Conservation (phyloP, 2,888 invertebrate genomes). For the Heliconius ethilla region DNA sequence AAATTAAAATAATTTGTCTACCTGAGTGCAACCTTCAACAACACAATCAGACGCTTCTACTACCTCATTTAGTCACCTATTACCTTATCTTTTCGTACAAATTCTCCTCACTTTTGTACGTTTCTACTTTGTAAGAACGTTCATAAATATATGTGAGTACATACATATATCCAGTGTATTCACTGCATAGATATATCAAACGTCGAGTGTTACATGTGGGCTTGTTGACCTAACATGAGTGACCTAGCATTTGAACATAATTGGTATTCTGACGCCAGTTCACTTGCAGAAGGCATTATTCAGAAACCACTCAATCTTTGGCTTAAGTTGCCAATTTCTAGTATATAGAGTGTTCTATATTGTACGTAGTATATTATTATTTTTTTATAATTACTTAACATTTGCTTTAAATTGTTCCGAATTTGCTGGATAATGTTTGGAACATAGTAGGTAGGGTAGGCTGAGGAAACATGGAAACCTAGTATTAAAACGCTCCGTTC, state of each 20-base stretch:
- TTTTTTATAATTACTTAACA: too few species aligned
- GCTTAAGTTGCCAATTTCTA: not conserved
- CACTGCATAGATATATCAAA: not conserved
- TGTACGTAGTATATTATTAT: not conserved
- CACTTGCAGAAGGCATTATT: conserved; percentile 10
- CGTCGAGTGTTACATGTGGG: conserved; percentile 7
- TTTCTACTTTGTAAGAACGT: too few species aligned
- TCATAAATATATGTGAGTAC: too few species aligned
- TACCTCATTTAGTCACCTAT: too few species aligned
- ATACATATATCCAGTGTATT: not conserved
- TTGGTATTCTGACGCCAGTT: conserved; percentile 12
- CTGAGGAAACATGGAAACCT: too few species aligned
- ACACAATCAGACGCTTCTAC: not conserved
- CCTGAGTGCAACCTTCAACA: not conserved
- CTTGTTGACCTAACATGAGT: conserved; percentile 18
- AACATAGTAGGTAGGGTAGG: not conserved
- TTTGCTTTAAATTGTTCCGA: too few species aligned
- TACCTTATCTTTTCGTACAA: too few species aligned
- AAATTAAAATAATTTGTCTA: too few species aligned
- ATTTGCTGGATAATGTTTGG: not conserved
- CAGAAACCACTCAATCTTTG: not conserved
- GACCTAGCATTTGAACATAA: conserved; percentile 2
- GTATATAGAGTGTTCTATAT: not conserved
- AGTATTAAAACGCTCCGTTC: not conserved
- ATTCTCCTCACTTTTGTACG: too few species aligned